Conservation (phyloP, 2,888 invertebrate species). For the Tetragnatha montana region DNA sequence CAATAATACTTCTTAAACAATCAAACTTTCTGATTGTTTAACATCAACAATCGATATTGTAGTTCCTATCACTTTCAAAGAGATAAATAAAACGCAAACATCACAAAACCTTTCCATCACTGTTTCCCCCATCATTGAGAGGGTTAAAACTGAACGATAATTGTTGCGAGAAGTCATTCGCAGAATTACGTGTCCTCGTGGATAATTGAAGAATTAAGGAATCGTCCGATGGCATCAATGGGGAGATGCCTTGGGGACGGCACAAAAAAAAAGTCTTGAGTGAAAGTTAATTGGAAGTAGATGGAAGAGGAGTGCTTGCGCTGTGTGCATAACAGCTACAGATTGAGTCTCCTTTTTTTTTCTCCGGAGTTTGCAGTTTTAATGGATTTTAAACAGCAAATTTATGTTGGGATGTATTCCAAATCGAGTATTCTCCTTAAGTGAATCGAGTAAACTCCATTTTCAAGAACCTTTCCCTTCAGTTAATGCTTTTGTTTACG, state of each 20-base stretch:
- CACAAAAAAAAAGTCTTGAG: background rate
- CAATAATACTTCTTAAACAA: no score
- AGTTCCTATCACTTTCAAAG: no score
- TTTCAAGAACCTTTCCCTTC: background rate
- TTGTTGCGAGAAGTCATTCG: conserved; percentile 57
- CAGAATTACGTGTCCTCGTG: conserved; percentile 47
- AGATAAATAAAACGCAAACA: no score
- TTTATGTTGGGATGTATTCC: background rate
- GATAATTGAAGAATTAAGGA: conserved; percentile 57
- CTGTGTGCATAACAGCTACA: background rate
- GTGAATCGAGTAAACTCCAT: background rate
- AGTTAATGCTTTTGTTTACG: background rate
- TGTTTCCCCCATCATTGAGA: background rate
- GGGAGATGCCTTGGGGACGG: background rate
- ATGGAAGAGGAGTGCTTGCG: background rate
- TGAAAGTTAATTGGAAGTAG: background rate
- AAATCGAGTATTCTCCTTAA: background rate
- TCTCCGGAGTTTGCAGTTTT: background rate
- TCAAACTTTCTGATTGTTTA: no score
- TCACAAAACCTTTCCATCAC: no score
- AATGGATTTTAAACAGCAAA: conserved; percentile 29
- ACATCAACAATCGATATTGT: no score
- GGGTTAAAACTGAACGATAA: conserved; percentile 53
- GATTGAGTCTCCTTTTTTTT: background rate
- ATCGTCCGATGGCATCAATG: background rate